Evolutionary conservation across 2,797 vertebrate species (phyloP), one percentile per base, ranked within the genome.

Genomic region (Poeciliopsis presidionis): DNA sequence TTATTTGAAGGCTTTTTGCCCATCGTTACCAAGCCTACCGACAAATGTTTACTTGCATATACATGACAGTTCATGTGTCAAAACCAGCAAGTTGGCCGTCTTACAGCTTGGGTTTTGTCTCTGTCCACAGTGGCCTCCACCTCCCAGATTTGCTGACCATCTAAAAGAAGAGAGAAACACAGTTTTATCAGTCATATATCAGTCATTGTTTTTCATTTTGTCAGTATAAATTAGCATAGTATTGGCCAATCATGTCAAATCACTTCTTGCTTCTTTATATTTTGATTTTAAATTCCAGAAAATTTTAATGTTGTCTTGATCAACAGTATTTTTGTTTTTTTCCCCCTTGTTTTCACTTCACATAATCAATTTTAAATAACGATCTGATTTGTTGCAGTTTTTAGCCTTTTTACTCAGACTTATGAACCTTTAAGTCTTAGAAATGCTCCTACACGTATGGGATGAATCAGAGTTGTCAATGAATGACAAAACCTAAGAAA

Each of bases 141-240:
- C 90, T 99, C 98, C 98, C 98, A 99, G 90, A 98, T 96, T 77
- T 99, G 97, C 89, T 97, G 95, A 13, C 97, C 98, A 90, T 97
- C 98, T 99, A 82, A 78, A 92, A 87, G 30, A 13, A 86, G 47
- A 81, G 8, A 9, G 1, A 78, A 53, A 4, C 39, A 30, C 2
- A 20, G 36, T 69, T 28, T 39, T 69, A 41, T 43, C 4, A 69
- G 7, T 8, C 36, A 13, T 14, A 13, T 14, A 46, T 4, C 45
- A 46, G 14, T 13, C 45, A 46, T 46, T 46, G 39, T 65, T 39
- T 61, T 13, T 9, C 28, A 61, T 22, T 39, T 67, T 20, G 33
- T 43, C 20, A 69, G 36, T 25, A 69, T 41, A 43, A 4, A 67
- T 67, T 22, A 25, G 9, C 36, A 13, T 5, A 69, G 65, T 67